Evolutionary conservation across 2,113 vertebrate genomes (phyloP).

Genomic region (Thomomys bottae): DNA sequence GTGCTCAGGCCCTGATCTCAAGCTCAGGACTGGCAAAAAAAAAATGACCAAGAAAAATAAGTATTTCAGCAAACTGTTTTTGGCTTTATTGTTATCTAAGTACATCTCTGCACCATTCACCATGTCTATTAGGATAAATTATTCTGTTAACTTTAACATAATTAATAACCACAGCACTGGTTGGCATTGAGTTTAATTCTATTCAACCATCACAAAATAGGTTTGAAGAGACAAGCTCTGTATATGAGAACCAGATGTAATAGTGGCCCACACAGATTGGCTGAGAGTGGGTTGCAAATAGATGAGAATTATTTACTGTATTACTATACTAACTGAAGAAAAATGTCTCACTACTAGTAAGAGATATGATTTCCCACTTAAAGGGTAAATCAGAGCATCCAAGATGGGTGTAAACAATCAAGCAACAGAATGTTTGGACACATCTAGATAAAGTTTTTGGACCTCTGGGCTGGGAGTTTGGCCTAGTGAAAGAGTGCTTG

Average conservation of each 20-base stretch:
- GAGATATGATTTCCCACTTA: neutral
- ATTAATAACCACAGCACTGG: neutral
- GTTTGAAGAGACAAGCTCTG: neutral
- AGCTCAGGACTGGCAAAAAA: too few relatives aligned
- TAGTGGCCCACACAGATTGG: neutral
- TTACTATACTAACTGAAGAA: neutral
- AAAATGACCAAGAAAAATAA: too few relatives aligned
- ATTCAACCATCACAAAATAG: neutral
- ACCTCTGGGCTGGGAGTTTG: too few relatives aligned
- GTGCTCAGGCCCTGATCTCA: too few relatives aligned
- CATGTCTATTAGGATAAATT: neutral
- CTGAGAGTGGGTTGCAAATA: too few relatives aligned
- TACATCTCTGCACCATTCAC: neutral
- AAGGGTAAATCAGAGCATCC: neutral
- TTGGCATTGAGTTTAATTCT: neutral
- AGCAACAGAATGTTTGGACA: neutral
- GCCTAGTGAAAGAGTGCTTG: too few relatives aligned
- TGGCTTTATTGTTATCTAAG: neutral
- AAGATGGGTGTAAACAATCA: neutral
- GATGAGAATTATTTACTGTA: neutral
- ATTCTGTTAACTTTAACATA: neutral
- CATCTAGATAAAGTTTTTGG: neutral
- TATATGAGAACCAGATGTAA: neutral
- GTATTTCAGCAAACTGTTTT: neutral
- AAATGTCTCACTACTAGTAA: neutral